These are phyloP conservation scores for Scomberomorus guttatus DNA, from an alignment of 2,797 vertebrate species.

Conservation along the genomic window DNA sequence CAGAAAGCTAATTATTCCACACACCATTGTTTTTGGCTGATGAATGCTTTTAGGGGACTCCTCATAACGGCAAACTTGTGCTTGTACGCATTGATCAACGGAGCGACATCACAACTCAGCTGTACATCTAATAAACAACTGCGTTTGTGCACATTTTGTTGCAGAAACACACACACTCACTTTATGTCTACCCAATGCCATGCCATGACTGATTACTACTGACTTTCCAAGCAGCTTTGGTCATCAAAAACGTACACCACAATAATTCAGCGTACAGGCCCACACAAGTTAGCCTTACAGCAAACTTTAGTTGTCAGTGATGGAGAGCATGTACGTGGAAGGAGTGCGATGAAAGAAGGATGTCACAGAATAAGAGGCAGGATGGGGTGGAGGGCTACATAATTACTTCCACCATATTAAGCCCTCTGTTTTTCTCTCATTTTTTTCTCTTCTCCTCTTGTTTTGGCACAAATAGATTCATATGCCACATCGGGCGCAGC, in stretches of 20 bases:
- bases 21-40: conserved; percentile 40
- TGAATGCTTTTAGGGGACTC: conserved; percentile 42
- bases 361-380: conserved; percentile 37
- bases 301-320: conserved; percentile 61
- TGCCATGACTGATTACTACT: conserved; percentile 67
- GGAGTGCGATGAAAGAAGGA: conserved; percentile 47
- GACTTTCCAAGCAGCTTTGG: conserved; percentile 73
- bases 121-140: conserved; percentile 25
- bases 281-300: conserved; percentile 38
- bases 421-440: conserved; percentile 38
- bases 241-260: conserved; percentile 64
- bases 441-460: conserved; percentile 45
- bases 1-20: conserved; percentile 44
- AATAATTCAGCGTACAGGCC: conserved; percentile 36
- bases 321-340: conserved; percentile 47
- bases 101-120: conserved; percentile 16
- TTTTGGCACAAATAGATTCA: conserved; percentile 70
- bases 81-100: conserved; percentile 52
- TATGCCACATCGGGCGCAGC: conserved; percentile 58
- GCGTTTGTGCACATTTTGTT: conserved; percentile 1
- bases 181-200: conserved; percentile 44
- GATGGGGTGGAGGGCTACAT: conserved; percentile 31
- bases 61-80: conserved; percentile 30
- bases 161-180: conserved; percentile 42
- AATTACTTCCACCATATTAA: conserved; percentile 79